Base-by-base conservation (phyloP, 2,888 invertebrate species). In the Acrobasis repandana region DNA sequence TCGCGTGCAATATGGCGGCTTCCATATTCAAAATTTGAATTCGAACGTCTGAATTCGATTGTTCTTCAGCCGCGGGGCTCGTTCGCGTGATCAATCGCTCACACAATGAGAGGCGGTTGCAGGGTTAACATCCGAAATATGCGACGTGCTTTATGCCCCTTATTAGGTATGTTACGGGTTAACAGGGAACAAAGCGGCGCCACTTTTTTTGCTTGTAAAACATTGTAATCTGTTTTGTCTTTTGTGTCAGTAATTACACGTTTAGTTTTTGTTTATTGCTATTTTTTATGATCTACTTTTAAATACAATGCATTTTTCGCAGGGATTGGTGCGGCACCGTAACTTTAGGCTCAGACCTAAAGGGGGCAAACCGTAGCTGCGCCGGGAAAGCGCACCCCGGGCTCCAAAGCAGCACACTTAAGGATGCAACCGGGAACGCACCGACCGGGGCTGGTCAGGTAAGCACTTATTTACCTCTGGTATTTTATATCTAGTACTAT, bases 1-100 rank as follows among this genome's bases (percentile, higher is more conserved):
- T 88, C 75, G 85, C 89, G 87, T 88, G 89, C 87, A 69, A 80
- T 90, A 90, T 90, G 88, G 82, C 80, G 68, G 67, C 70, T 86
- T 82, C 86, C 85, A 85, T 84, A 83, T 83, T 80, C 79, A 78
- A 74, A 74, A 70, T 73, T 71, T 62, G 72, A 71, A 67, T 71
- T 61, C 61, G 61, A 67, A 65, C 64, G 67, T 60, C 60, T 60
- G 60, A 60, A 60, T 60, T 58, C 60, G 52, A 60, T 60, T 60
- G 60, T 60, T 60, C 52, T 59, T 48, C 63, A 63, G 64, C 69
- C 82, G 74, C 63, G 71, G 66, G 81, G 85, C 79, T 63, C 66
- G 64, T 63, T 85, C 68, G 85, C 85, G 82, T 85, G 86, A 84
- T 79, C 76, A 71, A 71, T 73, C 72, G 66, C 68, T 67, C 65